These are phyloP conservation scores for Cyprinodon variegatus DNA, from an alignment of 2,113 vertebrate species.

Conservation along the genomic window DNA sequence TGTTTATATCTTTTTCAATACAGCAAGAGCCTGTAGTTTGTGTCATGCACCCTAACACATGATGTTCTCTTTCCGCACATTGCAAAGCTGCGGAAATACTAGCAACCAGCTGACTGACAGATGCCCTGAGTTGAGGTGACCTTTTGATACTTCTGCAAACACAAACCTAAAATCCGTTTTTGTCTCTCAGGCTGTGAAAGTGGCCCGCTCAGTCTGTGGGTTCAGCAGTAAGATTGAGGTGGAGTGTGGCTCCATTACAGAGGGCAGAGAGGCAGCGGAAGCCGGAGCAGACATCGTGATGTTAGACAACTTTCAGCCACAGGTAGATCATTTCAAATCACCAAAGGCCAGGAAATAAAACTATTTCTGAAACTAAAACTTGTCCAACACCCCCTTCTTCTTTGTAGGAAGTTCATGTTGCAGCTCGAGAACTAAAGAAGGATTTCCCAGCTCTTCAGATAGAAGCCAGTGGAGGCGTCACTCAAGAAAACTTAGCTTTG, in stretches of 20 bases:
- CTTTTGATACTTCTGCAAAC: background rate
- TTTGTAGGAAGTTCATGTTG: slow-evolving; percentile 77
- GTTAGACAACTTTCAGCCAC: slow-evolving; percentile 84
- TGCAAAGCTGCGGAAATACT: background rate
- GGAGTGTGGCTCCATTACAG: slow-evolving; percentile 79
- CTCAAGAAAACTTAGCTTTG: slow-evolving; percentile 63
- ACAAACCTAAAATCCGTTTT: background rate
- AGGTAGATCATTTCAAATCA: slow-evolving; percentile 65
- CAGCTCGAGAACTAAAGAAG: slow-evolving; percentile 75
- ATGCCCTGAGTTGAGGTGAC: background rate
- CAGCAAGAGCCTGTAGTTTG: background rate
- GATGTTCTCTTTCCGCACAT: background rate
- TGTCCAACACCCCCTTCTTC: background rate
- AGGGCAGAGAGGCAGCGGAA: slow-evolving; percentile 73
- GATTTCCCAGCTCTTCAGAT: slow-evolving; percentile 73
- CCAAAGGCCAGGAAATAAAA: background rate
- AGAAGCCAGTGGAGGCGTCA: slow-evolving; percentile 86
- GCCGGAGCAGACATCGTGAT: slow-evolving; percentile 83
- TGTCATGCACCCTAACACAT: no score
- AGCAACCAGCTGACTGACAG: background rate
- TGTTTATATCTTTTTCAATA: background rate
- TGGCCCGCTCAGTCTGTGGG: slow-evolving; percentile 67
- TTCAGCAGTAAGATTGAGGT: slow-evolving; percentile 86
- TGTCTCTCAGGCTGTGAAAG: slow-evolving; percentile 70
- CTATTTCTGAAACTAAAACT: no score